These are phyloP conservation scores for Sipha flava DNA, from an alignment of 1,140 invertebrate species.

Conservation along the genomic window DNA sequence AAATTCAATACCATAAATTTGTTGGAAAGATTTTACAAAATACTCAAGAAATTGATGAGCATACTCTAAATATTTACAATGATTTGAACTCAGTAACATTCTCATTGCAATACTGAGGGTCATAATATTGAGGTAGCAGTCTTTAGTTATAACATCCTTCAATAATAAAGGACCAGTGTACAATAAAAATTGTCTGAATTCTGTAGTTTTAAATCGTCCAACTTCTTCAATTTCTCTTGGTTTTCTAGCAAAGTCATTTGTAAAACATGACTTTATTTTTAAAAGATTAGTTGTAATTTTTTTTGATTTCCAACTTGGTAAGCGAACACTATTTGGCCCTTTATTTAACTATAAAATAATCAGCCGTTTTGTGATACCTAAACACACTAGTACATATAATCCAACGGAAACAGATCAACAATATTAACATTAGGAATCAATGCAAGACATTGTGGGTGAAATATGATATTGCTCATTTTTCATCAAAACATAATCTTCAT, in stretches of 20 bases:
- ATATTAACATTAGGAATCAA: conserved; percentile 42
- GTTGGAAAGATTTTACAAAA: too few relatives aligned
- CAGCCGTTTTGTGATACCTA: conserved; percentile 44
- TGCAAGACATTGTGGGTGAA: conserved; percentile 37
- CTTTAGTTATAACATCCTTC: conserved; percentile 38
- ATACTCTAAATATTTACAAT: too few relatives aligned
- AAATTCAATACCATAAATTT: too few relatives aligned
- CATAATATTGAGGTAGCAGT: conserved; percentile 45
- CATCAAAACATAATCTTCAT: conserved; percentile 35
- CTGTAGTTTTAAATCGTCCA: conserved; percentile 46
- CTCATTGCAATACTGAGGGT: conserved; percentile 34
- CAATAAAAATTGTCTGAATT: conserved; percentile 46
- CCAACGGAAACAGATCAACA: conserved; percentile 41
- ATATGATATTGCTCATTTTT: conserved; percentile 38
- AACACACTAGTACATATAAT: conserved; percentile 35
- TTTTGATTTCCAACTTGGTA: neutral
- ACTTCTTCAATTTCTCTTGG: conserved; percentile 42
- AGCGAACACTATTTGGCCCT: neutral
- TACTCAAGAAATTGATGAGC: too few relatives aligned
- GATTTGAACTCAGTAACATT: neutral
- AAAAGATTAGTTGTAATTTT: too few relatives aligned
- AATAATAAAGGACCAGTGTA: conserved; percentile 46
- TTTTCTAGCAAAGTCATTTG: conserved; percentile 44
- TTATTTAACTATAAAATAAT: conserved; percentile 39
- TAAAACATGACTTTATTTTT: conserved; percentile 34